Percentiles rank a stretch among this genome's conserved stretches.
Evolutionary conservation across 1,140 invertebrate species (phyloP).

Genomic region (Psix sp.): DNA sequence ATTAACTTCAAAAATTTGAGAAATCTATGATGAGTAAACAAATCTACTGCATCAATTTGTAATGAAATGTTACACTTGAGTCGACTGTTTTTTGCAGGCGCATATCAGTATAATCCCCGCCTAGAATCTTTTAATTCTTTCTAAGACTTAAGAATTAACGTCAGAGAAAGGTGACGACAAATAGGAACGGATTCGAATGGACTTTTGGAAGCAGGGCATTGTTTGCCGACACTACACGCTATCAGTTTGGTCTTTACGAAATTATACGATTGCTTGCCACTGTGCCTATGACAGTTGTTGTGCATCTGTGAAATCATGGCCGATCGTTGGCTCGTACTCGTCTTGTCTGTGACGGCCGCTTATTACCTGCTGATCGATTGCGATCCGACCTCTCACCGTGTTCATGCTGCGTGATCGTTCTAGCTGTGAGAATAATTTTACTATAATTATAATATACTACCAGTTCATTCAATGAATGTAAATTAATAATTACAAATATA

Average conservation of each 20-base stretch:
- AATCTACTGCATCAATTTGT: too few relatives aligned
- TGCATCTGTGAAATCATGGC: slow-evolving; percentile 51
- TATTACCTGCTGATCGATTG: slow-evolving; percentile 43
- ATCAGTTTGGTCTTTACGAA: slow-evolving; percentile 39
- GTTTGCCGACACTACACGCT: slow-evolving; percentile 34
- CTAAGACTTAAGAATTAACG: slow-evolving; percentile 49
- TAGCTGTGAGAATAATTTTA: slow-evolving; percentile 35
- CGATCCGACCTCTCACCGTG: slow-evolving; percentile 40
- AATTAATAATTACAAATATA: too few relatives aligned
- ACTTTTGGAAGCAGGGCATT: slow-evolving; percentile 37
- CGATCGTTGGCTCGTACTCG: slow-evolving; percentile 51
- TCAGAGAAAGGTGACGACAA: slow-evolving; percentile 19
- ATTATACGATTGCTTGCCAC: slow-evolving; percentile 48
- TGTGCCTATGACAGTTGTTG: slow-evolving; percentile 53
- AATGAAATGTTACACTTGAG: neutral
- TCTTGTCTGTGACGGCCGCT: slow-evolving; percentile 51
- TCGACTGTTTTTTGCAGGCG: slow-evolving; percentile 28
- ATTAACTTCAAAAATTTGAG: too few relatives aligned
- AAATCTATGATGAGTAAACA: too few relatives aligned
- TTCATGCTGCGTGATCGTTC: slow-evolving; percentile 49
- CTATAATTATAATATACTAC: slow-evolving; percentile 9
- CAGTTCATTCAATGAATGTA: neutral
- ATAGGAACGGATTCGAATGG: slow-evolving; percentile 37
- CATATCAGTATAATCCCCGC: slow-evolving; percentile 30
- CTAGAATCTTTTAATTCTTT: slow-evolving; percentile 45